phyloP scores from a whole-genome alignment of 2,113 vertebrate species.

The Pelusios castaneus region DNA sequence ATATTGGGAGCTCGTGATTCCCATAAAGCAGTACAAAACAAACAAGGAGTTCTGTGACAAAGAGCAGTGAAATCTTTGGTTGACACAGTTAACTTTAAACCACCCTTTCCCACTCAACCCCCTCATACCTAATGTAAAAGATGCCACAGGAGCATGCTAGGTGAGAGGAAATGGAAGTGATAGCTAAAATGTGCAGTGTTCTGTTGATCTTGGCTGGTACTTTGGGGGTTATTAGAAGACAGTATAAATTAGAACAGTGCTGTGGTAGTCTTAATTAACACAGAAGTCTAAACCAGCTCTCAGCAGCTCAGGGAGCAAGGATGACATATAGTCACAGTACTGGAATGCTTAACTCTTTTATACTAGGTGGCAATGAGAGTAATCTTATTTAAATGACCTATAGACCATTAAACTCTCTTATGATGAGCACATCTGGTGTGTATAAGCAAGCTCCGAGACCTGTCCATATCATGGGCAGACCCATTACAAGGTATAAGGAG shows the following conservation, averaged over 20 bases:
- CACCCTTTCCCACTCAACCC: background rate
- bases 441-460: background rate
- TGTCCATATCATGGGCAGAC: background rate
- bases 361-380: background rate
- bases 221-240: background rate
- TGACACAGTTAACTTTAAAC: background rate
- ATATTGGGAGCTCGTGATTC: background rate
- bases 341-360: background rate
- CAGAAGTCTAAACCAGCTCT: background rate
- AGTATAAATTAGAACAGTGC: background rate
- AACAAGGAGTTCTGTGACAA: too few species aligned
- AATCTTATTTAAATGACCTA: background rate
- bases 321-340: background rate
- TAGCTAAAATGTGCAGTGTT: rapidly evolving
- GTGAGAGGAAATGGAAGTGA: background rate
- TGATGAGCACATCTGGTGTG: background rate
- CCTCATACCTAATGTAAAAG: rapidly evolving
- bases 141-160: background rate
- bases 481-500: background rate
- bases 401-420: background rate
- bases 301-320: background rate
- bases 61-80: background rate
- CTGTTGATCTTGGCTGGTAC: too few species aligned
- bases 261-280: background rate
- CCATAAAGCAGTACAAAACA: background rate